Evolutionary conservation across 2,888 invertebrate species (phyloP).

Genomic region (Rhamphomyia laevipes): DNA sequence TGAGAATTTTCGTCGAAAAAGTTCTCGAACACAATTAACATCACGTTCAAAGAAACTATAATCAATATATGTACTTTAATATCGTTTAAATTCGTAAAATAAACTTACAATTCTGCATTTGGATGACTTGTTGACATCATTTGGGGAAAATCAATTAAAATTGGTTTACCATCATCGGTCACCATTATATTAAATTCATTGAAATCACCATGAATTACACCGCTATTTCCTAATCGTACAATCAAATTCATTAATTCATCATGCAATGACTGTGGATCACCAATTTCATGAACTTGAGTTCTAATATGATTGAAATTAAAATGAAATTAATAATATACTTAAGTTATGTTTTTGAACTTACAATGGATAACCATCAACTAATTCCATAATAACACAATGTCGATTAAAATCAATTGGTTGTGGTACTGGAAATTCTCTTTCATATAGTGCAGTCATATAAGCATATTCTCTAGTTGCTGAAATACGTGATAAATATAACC

Average conservation of each 20-base stretch:
- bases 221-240: constrained; percentile 79
- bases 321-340: not conserved
- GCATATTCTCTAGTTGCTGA: constrained; percentile 97
- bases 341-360: too few species aligned
- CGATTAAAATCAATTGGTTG: constrained; percentile 87
- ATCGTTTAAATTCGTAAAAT: not conserved
- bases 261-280: constrained; percentile 66
- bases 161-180: constrained; percentile 61
- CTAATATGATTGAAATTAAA: constrained; percentile 27
- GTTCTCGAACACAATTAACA: constrained; percentile 80
- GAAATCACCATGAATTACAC: constrained; percentile 97
- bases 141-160: constrained; percentile 97
- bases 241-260: constrained; percentile 91
- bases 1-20: constrained; percentile 79
- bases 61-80: constrained; percentile 2
- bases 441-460: constrained; percentile 88
- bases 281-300: constrained; percentile 51
- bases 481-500: constrained; percentile 92
- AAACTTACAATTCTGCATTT: constrained; percentile 71
- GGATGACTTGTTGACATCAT: constrained; percentile 92
- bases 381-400: constrained; percentile 94
- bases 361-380: constrained; percentile 72
- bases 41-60: constrained; percentile 85
- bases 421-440: constrained; percentile 88
- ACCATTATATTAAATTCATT: constrained; percentile 98